These are phyloP conservation scores for Porites evermanni DNA, from an alignment of 92 coral and sea anemone genomes.

Conservation along the genomic window DNA sequence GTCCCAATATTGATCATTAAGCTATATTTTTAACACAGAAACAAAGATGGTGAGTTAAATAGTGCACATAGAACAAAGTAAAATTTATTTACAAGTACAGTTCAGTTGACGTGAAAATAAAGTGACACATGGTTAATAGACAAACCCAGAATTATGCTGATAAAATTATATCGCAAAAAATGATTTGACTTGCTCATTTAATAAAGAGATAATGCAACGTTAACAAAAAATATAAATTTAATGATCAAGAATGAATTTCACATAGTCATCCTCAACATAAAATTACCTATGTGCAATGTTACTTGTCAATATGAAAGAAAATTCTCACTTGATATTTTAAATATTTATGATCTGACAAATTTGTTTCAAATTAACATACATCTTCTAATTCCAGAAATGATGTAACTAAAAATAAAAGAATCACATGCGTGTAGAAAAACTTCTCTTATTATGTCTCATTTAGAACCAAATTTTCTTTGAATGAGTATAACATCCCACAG, in stretches of 20 bases:
- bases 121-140: not conserved
- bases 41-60: too few relatives aligned
- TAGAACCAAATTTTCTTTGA: not conserved
- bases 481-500: not conserved
- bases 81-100: not conserved
- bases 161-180: not conserved
- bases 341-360: slow-evolving; percentile 10
- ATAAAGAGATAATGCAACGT: not conserved
- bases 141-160: not conserved
- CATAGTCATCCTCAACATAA: not conserved
- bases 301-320: slow-evolving; percentile 8
- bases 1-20: too few relatives aligned
- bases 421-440: not conserved
- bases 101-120: not conserved
- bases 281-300: not conserved
- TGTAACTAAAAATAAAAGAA: not conserved
- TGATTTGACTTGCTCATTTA: not conserved
- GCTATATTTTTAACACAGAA: too few relatives aligned
- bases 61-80: not conserved
- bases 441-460: not conserved
- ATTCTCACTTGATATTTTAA: not conserved
- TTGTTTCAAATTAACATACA: slow-evolving; percentile 32
- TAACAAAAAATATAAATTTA: not conserved
- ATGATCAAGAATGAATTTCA: not conserved
- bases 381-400: slow-evolving; percentile 13